phyloP scores from a whole-genome alignment of 2,888 invertebrate species.

The Keiferia lycopersicella region DNA sequence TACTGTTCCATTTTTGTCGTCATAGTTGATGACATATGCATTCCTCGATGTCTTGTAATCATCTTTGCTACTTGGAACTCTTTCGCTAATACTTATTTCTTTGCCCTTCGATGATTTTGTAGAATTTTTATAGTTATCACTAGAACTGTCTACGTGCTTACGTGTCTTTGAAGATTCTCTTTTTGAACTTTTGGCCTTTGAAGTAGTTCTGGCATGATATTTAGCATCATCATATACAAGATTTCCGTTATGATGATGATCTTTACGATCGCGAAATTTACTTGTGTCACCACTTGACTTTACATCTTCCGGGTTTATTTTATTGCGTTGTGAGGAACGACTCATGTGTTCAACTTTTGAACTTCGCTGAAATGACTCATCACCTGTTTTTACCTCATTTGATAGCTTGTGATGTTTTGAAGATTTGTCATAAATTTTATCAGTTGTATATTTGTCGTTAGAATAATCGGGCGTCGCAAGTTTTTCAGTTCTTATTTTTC shows the following conservation, averaged over 20 bases:
- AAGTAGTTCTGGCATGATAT: conserved; percentile 37
- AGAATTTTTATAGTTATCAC: conserved; percentile 22
- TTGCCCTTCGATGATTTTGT: conserved; percentile 30
- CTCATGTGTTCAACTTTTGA: conserved; percentile 39
- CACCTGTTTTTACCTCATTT: neutral
- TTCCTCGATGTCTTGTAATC: conserved; percentile 51
- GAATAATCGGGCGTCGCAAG: conserved; percentile 39
- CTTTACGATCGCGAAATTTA: conserved; percentile 8
- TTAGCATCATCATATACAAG: conserved; percentile 26
- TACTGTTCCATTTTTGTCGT: conserved; percentile 75
- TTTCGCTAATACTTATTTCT: conserved; percentile 38
- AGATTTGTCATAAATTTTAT: conserved; percentile 10
- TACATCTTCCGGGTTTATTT: conserved; percentile 2
- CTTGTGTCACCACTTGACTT: neutral
- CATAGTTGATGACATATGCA: conserved; percentile 74
- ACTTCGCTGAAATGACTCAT: conserved; percentile 13
- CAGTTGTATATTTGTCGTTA: conserved; percentile 27
- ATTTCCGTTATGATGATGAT: neutral
- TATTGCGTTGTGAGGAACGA: conserved; percentile 38
- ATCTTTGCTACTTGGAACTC: conserved; percentile 40
- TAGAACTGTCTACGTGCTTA: conserved; percentile 37
- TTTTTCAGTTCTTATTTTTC: conserved; percentile 40
- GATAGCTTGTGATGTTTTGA: neutral
- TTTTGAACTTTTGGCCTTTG: conserved; percentile 38
- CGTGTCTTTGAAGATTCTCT: conserved; percentile 27